phyloP scores from a whole-genome alignment of 2,797 vertebrate species.

The Enteromius viviparus region DNA sequence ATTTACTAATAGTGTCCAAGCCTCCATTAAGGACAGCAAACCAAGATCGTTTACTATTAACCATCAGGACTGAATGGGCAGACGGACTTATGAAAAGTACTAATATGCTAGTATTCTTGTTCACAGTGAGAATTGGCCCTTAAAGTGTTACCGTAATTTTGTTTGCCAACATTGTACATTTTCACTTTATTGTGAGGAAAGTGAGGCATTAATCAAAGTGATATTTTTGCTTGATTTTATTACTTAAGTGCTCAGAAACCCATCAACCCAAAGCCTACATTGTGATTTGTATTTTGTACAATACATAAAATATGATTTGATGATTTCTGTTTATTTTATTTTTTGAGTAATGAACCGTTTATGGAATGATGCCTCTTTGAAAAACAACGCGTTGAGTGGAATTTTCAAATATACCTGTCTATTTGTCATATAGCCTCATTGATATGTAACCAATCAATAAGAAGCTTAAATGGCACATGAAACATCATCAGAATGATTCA shows the following conservation, averaged over 20 bases:
- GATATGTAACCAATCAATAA: not conserved
- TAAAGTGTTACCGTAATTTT: not conserved
- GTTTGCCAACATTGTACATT: not conserved
- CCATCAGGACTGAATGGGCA: not conserved
- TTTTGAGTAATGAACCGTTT: not conserved
- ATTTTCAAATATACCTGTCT: not conserved
- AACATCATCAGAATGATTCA: not conserved
- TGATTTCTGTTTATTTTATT: not conserved
- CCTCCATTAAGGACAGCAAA: not conserved
- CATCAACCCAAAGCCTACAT: conserved; percentile 39
- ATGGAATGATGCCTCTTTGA: not conserved
- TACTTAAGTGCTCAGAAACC: conserved; percentile 48
- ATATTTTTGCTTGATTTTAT: conserved; percentile 58
- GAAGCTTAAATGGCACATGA: not conserved
- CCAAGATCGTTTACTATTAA: not conserved
- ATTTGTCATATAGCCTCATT: not conserved
- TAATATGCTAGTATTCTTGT: not conserved
- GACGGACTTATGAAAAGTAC: not conserved
- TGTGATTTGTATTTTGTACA: conserved; percentile 16
- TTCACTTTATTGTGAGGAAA: conserved; percentile 6
- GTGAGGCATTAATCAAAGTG: conserved; percentile 6
- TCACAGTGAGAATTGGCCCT: not conserved
- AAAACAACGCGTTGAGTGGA: not conserved
- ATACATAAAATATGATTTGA: conserved; percentile 9
- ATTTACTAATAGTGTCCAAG: not conserved